A percentile compares a stretch with the other conserved stretches of the same genome.
phyloP scores from a whole-genome alignment of 2,113 vertebrate species.

The Scomber scombrus region DNA sequence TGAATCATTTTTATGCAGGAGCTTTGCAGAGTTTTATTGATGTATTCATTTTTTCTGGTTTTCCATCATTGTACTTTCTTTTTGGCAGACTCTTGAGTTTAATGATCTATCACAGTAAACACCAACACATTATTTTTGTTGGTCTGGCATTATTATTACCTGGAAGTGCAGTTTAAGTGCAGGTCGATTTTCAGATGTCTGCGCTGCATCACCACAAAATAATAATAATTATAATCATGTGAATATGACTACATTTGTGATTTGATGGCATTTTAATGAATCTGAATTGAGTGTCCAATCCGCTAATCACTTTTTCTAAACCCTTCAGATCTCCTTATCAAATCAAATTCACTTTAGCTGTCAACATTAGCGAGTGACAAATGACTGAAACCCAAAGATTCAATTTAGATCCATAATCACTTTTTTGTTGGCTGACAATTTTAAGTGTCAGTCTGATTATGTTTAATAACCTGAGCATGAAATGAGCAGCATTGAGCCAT shows the following conservation, averaged over 20 bases:
- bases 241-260: background rate
- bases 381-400: background rate
- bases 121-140: background rate
- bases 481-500: background rate
- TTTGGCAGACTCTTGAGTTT: constrained; percentile 4
- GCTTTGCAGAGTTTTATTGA: constrained; percentile 6
- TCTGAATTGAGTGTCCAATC: background rate
- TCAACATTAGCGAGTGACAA: background rate
- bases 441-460: too few relatives aligned
- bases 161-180: background rate
- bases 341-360: background rate
- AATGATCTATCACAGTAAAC: constrained; percentile 27
- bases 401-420: too few relatives aligned
- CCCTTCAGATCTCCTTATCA: background rate
- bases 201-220: background rate
- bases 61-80: background rate
- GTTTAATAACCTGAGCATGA: background rate
- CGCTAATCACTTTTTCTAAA: too few relatives aligned
- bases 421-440: too few relatives aligned
- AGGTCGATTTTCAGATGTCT: background rate
- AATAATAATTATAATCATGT: background rate
- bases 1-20: background rate
- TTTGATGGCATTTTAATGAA: background rate
- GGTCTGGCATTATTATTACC: constrained; percentile 3
- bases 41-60: constrained; percentile 22